phyloP scores from a whole-genome alignment of 2,888 invertebrate species.

The Sesia apiformis region DNA sequence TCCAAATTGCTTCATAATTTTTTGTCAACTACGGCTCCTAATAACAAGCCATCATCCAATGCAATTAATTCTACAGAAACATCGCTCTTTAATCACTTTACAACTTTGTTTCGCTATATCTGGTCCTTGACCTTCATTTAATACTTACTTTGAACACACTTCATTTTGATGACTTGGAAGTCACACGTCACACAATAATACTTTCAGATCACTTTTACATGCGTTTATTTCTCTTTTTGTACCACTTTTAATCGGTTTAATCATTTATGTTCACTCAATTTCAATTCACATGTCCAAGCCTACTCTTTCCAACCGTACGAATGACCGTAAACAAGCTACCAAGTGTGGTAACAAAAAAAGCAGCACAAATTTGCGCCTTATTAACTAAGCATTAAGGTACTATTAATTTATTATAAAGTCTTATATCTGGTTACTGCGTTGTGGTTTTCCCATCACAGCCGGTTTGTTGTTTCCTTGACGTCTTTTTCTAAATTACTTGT shows the following conservation, averaged over 20 bases:
- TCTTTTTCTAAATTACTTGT: constrained; percentile 1
- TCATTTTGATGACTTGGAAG: neutral
- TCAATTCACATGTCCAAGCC: constrained; percentile 13
- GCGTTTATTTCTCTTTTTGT: no score
- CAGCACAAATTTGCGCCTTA: neutral
- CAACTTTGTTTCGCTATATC: neutral
- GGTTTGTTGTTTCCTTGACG: constrained; percentile 19
- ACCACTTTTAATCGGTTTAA: neutral
- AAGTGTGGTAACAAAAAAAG: neutral
- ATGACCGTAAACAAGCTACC: constrained; percentile 25
- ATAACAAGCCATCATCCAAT: no score
- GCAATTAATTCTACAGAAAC: no score
- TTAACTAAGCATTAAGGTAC: neutral
- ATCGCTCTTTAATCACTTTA: no score
- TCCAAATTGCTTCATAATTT: no score
- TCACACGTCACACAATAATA: no score
- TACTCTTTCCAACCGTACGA: constrained; percentile 11
- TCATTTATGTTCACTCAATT: constrained; percentile 7
- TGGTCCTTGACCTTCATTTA: constrained; percentile 1
- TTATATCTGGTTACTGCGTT: constrained; percentile 7
- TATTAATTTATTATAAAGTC: neutral
- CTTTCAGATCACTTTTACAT: no score
- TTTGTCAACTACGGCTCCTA: no score
- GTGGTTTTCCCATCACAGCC: constrained; percentile 27
- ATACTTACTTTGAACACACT: neutral